Percentiles rank a stretch among this genome's conserved stretches.
These are phyloP conservation scores for Poecilia latipinna DNA, from an alignment of 2,113 vertebrate species.

Conservation along the genomic window DNA sequence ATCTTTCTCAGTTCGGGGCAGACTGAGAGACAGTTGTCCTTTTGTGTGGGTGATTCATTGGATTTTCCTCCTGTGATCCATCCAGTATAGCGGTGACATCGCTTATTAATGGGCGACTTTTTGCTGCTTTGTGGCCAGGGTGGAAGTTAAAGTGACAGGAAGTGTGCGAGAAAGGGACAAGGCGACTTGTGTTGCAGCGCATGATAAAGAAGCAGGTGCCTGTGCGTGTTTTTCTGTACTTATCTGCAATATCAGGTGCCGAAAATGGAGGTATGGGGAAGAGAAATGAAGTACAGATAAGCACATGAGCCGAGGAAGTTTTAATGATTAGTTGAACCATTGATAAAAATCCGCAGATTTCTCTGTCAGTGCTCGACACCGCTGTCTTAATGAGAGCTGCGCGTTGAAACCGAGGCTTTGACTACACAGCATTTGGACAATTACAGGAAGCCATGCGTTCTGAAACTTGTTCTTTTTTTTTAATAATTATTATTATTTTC, in stretches of 20 bases:
- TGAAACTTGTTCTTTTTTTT: conserved; percentile 49
- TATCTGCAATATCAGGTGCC: conserved; percentile 24
- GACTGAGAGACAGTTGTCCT: conserved; percentile 64
- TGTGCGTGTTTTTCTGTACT: conserved; percentile 17
- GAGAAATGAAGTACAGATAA: conserved; percentile 26
- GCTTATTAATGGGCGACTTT: conserved; percentile 60
- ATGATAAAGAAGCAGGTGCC: conserved; percentile 60
- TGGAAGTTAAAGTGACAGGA: conserved; percentile 66
- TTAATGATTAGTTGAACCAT: conserved; percentile 72
- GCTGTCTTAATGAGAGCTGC: conserved; percentile 57
- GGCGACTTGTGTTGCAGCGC: conserved; percentile 65
- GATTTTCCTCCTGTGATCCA: conserved; percentile 20
- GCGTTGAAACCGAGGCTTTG: conserved; percentile 53
- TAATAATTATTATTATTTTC: background rate
- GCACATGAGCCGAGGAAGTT: conserved; percentile 39
- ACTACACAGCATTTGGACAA: conserved; percentile 50
- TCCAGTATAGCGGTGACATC: conserved; percentile 55
- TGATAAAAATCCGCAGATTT: conserved; percentile 63
- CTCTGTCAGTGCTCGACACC: conserved; percentile 45
- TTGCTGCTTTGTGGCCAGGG: conserved; percentile 44
- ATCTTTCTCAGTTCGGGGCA: conserved; percentile 43
- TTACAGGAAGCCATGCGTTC: conserved; percentile 54
- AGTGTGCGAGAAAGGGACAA: conserved; percentile 60
- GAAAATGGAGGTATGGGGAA: conserved; percentile 25
- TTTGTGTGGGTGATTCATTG: conserved; percentile 63